A percentile compares a stretch with the other conserved stretches of the same genome.
phyloP scores from a whole-genome alignment of 2,113 vertebrate species.

The Himantopus leucocephalus region DNA sequence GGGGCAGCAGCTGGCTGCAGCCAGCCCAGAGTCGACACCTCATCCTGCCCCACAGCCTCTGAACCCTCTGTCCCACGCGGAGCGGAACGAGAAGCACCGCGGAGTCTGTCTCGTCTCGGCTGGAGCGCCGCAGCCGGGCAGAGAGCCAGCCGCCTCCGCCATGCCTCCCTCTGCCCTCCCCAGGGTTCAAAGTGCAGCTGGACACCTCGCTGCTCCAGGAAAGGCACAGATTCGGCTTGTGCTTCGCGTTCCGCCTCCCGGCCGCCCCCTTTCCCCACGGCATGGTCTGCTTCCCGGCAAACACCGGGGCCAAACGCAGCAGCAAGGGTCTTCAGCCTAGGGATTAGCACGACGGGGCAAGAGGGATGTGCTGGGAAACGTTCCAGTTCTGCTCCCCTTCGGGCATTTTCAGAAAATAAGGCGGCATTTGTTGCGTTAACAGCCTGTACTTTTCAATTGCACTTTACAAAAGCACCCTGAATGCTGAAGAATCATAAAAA shows the following conservation, averaged over 20 bases:
- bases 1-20: background rate
- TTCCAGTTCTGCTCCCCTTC: background rate
- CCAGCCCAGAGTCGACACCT: background rate
- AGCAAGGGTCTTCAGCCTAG: background rate
- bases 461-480: background rate
- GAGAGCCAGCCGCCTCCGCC: rapidly evolving
- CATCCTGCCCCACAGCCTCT: background rate
- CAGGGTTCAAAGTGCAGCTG: background rate
- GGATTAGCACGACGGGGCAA: background rate
- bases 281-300: background rate
- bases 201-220: rapidly evolving
- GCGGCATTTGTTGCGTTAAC: background rate
- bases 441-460: background rate
- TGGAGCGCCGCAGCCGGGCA: rapidly evolving
- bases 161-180: background rate
- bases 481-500: background rate
- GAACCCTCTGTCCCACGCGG: rapidly evolving
- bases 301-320: rapidly evolving
- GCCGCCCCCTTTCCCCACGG: background rate
- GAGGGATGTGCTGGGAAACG: background rate
- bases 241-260: rapidly evolving
- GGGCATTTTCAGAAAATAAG: background rate
- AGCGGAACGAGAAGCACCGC: rapidly evolving
- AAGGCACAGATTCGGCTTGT: background rate
- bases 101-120: rapidly evolving